Base-by-base conservation (phyloP, 2,888 invertebrate species). In the Drosophila neutralis region DNA sequence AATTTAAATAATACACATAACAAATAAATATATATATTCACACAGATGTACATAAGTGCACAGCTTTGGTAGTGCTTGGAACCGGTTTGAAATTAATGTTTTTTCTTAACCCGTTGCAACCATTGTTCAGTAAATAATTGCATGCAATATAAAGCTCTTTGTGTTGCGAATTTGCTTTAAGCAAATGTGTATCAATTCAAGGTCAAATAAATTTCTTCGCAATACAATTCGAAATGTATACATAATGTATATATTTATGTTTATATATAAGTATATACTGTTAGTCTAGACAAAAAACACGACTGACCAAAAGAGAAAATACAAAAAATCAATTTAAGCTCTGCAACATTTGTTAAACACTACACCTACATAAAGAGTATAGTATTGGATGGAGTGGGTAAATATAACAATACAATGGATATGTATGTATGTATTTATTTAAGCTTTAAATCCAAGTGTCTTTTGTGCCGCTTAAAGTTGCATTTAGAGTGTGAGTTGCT, bases 201-300 rank as follows among this genome's bases (percentile, higher is more conserved):
- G 78, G 78, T 78, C 76, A 71, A 79, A 38, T 18, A 62, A 52
- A 48, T 64, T 56, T 53, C 51, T 33, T 29, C 1, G 36, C 11
- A 21, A 35, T 18, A 18, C 11, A n/a, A 10, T 51, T n/a, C 13
- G 13, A 35, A 21, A 27, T 45, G 33, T 24, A 10, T 2, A 6
- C 48, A 40, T 36, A 6, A 18, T 54, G 7, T 53, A 29, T 36
- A 10, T 33, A 33, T 24, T 4, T 31, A 7, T 35, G 10, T 36
- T 24, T 53, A 15, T n/a, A 38, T 56, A 15, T n/a, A 35, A 24
- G 10, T 15, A 42, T 57, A 31, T 24, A 10, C 54, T 53, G 56
- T 8, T 53, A 27, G 73, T 65, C 27, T 45, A 51, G 33, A 59
- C 49, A 40, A 61, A 31, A 61, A 45, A 31, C 54, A 59, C 36